These are phyloP conservation scores for Hypotaenidia okinawae DNA, from an alignment of 2,797 vertebrate species.

Conservation along the genomic window DNA sequence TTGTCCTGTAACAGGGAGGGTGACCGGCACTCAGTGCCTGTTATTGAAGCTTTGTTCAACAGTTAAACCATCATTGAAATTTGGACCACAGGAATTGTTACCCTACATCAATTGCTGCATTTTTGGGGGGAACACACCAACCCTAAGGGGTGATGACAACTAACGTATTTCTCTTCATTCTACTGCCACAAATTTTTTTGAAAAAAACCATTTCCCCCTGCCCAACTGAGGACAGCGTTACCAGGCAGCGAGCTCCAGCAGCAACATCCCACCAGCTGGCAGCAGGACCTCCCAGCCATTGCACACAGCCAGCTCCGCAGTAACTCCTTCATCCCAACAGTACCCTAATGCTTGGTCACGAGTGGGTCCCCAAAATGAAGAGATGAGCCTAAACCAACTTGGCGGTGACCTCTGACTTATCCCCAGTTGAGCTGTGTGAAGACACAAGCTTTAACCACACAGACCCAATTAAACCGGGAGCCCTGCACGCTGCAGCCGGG, in stretches of 20 bases:
- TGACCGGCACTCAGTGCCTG: accelerated
- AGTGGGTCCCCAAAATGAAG: not conserved
- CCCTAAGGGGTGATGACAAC: accelerated
- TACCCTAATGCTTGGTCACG: not conserved
- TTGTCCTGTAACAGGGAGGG: not conserved
- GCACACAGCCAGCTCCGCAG: accelerated
- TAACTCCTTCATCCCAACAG: not conserved
- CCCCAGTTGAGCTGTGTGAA: not conserved
- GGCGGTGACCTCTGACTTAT: not conserved
- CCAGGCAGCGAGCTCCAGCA: accelerated
- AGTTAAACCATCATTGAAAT: not conserved
- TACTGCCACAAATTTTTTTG: not conserved
- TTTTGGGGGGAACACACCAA: no score
- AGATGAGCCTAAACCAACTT: not conserved
- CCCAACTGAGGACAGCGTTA: accelerated
- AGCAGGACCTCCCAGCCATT: not conserved
- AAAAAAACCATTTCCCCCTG: not conserved
- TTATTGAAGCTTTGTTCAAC: not conserved
- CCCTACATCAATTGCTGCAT: not conserved
- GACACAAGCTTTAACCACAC: not conserved
- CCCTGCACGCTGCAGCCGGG: not conserved
- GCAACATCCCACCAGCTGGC: accelerated
- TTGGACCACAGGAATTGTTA: not conserved
- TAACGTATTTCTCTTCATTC: not conserved
- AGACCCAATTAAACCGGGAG: not conserved